These are phyloP conservation scores for Oceanodroma leucorhoa DNA, from an alignment of 2,797 vertebrate genomes.

Conservation along the genomic window DNA sequence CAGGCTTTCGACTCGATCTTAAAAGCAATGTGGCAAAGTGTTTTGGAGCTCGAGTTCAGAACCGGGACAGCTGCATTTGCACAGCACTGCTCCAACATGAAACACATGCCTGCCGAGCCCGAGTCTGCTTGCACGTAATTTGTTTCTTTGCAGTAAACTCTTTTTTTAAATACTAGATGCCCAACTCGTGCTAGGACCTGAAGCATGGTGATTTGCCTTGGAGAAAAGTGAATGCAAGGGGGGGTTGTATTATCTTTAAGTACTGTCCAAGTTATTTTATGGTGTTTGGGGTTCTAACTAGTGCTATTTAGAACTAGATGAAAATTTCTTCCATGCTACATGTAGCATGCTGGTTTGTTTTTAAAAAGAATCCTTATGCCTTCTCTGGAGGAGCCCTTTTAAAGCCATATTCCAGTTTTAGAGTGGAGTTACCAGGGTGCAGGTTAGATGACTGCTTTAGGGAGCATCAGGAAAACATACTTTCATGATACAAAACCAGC, in stretches of 20 bases:
- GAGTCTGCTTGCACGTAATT: accelerated
- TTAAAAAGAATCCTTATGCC: not conserved
- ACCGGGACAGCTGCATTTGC: not conserved
- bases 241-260: not conserved
- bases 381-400: not conserved
- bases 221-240: not conserved
- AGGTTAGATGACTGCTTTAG: not conserved
- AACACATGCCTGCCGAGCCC: not conserved
- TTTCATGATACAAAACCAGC: not conserved
- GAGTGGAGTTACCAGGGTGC: not conserved
- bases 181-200: not conserved
- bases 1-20: not conserved
- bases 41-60: not conserved
- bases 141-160: not conserved
- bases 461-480: not conserved
- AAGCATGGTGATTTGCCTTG: not conserved
- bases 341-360: not conserved
- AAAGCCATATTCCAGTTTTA: not conserved
- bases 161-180: not conserved
- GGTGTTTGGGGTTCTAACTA: not conserved
- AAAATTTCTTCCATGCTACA: not conserved
- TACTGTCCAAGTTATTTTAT: not conserved
- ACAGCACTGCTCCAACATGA: not conserved
- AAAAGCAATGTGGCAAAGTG: not conserved
- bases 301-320: not conserved